A percentile compares a stretch with the other conserved stretches of the same genome.
phyloP scores from a whole-genome alignment of 2,888 invertebrate species.

The Ennomos erosarius region DNA sequence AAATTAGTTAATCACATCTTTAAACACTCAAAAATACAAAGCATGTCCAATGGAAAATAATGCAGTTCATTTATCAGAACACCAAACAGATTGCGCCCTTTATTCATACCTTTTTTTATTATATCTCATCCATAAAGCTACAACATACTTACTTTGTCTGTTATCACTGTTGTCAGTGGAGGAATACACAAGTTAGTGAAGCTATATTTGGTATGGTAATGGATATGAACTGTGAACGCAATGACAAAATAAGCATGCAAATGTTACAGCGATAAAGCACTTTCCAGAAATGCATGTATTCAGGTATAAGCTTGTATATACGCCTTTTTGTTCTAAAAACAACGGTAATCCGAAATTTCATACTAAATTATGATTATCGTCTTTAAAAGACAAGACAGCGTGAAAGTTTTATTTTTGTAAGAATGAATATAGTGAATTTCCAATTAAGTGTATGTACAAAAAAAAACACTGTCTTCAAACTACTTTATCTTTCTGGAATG shows the following conservation, averaged over 20 bases:
- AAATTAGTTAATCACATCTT: not conserved
- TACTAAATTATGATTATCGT: no score
- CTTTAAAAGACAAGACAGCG: no score
- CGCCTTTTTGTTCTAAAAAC: no score
- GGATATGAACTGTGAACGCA: conserved; percentile 38
- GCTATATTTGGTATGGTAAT: conserved; percentile 41
- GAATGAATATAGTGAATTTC: not conserved
- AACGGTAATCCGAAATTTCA: no score
- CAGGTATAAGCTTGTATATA: no score
- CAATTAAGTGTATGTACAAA: not conserved
- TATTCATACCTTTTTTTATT: no score
- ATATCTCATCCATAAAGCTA: not conserved
- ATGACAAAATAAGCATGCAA: conserved; percentile 44
- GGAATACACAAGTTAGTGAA: conserved; percentile 46
- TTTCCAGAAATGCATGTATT: conserved; percentile 22
- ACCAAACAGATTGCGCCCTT: no score
- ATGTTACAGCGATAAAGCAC: conserved; percentile 23
- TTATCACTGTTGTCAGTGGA: conserved; percentile 3
- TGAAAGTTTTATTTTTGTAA: no score
- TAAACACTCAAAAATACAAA: not conserved
- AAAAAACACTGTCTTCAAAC: not conserved
- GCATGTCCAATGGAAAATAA: not conserved
- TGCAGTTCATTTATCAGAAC: not conserved
- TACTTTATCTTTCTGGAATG: conserved; percentile 15
- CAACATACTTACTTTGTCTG: conserved; percentile 40